These are phyloP conservation scores for Lepeophtheirus salmonis DNA, from an alignment of 1,140 invertebrate genomes.

Conservation along the genomic window DNA sequence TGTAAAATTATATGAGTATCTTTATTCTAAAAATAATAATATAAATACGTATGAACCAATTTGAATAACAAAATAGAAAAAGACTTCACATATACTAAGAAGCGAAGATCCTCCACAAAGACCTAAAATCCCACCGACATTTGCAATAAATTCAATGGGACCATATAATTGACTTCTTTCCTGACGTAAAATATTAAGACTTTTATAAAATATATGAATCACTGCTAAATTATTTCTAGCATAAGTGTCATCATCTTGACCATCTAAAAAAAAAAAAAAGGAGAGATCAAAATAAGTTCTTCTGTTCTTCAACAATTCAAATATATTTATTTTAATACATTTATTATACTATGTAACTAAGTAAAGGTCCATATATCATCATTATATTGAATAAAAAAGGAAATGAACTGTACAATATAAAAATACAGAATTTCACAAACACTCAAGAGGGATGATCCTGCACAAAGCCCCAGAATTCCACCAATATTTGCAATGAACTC, in stretches of 20 bases:
- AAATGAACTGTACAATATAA: neutral
- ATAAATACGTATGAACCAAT: no score
- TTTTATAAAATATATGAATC: neutral
- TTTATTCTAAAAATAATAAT: no score
- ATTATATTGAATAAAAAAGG: neutral
- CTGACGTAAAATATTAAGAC: neutral
- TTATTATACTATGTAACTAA: neutral
- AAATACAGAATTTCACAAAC: neutral
- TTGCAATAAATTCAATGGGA: neutral
- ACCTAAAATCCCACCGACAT: neutral
- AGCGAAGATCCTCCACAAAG: neutral
- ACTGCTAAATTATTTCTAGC: neutral
- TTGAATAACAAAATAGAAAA: neutral
- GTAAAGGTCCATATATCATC: neutral
- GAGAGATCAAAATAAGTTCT: no score
- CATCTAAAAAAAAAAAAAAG: neutral
- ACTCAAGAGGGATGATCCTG: neutral
- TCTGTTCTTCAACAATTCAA: no score
- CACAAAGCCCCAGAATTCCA: neutral
- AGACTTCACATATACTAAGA: neutral
- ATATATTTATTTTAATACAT: no score
- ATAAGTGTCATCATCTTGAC: neutral
- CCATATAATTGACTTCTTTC: neutral
- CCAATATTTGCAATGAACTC: neutral
- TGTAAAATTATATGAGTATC: no score